A percentile compares a stretch with the other conserved stretches of the same genome.
phyloP scores from a whole-genome alignment of 2,797 vertebrate genomes.

The Galagoides demidoff region DNA sequence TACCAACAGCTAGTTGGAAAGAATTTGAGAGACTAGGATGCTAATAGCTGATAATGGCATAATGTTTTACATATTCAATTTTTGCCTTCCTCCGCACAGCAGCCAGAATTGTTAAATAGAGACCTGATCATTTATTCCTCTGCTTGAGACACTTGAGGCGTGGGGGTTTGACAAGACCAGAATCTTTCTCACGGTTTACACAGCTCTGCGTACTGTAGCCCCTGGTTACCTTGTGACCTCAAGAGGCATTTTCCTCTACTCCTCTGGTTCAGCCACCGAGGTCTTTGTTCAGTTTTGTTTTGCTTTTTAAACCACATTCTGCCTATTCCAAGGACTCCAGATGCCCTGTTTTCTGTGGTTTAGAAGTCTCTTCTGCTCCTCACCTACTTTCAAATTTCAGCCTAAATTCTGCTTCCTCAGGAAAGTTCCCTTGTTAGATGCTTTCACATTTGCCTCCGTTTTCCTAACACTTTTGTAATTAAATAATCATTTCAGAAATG shows the following conservation, averaged over 20 bases:
- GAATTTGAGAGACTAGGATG: constrained; percentile 6
- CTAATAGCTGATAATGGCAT: constrained; percentile 22
- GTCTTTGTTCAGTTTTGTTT: not conserved
- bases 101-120: constrained; percentile 33
- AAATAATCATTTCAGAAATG: not conserved
- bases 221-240: not conserved
- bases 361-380: not conserved
- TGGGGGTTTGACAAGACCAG: not conserved
- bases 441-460: not conserved
- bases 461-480: not conserved
- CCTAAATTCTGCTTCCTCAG: not conserved
- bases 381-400: not conserved
- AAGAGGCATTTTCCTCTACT: not conserved
- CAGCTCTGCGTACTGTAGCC: not conserved
- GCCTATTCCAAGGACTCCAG: not conserved
- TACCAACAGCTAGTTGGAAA: constrained; percentile 25
- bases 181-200: not conserved
- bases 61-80: constrained; percentile 20
- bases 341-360: not conserved
- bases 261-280: not conserved
- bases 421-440: not conserved
- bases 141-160: not conserved
- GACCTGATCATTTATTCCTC: not conserved
- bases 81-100: constrained; percentile 1
- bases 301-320: not conserved